Conservation (phyloP, 2,113 vertebrate species). For the Tretioscincus oriximinensis region DNA sequence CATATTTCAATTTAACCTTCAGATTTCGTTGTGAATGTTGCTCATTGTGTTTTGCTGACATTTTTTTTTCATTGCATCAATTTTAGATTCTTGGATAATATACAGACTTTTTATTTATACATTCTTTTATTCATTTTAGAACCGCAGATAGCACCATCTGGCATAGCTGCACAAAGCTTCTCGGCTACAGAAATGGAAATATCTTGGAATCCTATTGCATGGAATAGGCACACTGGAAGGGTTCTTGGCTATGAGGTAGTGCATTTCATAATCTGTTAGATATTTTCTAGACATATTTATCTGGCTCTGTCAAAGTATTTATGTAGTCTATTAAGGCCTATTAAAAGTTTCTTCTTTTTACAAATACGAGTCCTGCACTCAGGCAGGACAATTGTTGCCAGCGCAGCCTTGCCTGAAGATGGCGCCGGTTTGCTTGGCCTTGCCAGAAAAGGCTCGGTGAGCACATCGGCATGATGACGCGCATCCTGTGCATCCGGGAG, state of each 20-base stretch:
- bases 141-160: constrained; percentile 76
- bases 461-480: no score
- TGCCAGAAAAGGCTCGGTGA: no score
- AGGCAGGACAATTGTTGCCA: no score
- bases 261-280: neutral
- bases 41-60: no score
- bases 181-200: constrained; percentile 84
- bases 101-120: neutral
- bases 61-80: neutral
- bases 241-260: constrained; percentile 87
- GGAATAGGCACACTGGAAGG: constrained; percentile 74
- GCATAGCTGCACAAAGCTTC: constrained; percentile 69
- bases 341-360: neutral
- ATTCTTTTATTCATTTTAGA: constrained; percentile 63
- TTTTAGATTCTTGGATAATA: rapidly evolving
- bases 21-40: no score
- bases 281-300: neutral
- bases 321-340: neutral
- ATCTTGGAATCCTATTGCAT: constrained; percentile 81
- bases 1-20: no score
- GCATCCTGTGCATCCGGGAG: no score
- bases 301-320: neutral
- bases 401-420: no score
- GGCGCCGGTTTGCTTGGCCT: no score
- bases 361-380: no score